A percentile compares a stretch with the other conserved stretches of the same genome.
phyloP scores from a whole-genome alignment of 2,113 vertebrate genomes.

The Otus sunia region DNA sequence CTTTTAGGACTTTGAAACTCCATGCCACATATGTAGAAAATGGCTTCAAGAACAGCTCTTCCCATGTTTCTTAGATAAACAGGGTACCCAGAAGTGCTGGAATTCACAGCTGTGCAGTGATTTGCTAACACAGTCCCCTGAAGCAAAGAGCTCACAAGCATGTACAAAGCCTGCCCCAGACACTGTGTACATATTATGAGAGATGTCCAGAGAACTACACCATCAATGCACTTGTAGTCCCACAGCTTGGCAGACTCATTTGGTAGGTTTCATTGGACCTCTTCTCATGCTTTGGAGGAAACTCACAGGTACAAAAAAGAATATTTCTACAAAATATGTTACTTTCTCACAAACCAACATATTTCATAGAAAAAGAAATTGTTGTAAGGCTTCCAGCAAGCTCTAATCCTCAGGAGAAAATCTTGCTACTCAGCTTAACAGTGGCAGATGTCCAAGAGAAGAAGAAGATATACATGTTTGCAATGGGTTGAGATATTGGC shows the following conservation, averaged over 20 bases:
- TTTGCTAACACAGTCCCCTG: not conserved
- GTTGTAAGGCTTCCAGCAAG: not conserved
- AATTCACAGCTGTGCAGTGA: not conserved
- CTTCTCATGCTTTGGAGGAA: not conserved
- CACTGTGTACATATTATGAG: not conserved
- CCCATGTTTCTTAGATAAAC: not conserved
- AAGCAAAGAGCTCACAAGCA: not conserved
- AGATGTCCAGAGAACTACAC: not conserved
- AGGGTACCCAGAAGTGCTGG: fast-evolving
- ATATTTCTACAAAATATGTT: not conserved
- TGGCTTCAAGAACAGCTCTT: not conserved
- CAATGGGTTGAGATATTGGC: not conserved
- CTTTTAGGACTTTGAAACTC: not conserved
- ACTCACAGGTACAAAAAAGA: not conserved
- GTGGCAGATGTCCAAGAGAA: not conserved
- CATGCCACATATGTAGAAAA: not conserved
- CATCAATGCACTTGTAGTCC: not conserved
- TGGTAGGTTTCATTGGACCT: not conserved
- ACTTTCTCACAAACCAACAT: not conserved
- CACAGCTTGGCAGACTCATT: not conserved
- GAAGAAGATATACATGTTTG: not conserved
- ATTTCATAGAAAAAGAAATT: not conserved
- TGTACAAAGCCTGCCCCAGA: too few relatives aligned
- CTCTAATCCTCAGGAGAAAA: not conserved
- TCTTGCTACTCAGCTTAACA: not conserved